A percentile compares a stretch with the other conserved stretches of the same genome.
These are phyloP conservation scores for Pandemis heparana DNA, from an alignment of 2,888 invertebrate species.

Conservation along the genomic window DNA sequence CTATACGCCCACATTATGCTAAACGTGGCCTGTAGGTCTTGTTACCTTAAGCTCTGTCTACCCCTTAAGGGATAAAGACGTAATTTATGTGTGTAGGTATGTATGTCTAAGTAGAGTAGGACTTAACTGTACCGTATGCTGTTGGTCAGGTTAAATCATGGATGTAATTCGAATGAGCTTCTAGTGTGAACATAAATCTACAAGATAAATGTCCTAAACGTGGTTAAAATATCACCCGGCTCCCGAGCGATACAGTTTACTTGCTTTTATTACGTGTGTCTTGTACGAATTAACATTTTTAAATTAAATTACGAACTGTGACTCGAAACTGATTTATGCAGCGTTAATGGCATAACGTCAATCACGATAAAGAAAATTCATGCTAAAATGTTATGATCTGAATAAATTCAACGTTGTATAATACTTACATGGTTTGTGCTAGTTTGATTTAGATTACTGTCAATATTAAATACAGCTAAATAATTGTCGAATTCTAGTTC, in stretches of 20 bases:
- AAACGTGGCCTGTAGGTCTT: no score
- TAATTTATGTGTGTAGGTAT: no score
- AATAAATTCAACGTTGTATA: not conserved
- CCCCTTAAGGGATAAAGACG: no score
- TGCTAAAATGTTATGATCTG: not conserved
- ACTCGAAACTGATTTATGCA: not conserved
- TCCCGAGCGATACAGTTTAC: not conserved
- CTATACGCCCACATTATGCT: no score
- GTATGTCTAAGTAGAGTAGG: not conserved
- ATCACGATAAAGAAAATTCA: not conserved
- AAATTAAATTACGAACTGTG: not conserved
- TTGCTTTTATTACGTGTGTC: not conserved
- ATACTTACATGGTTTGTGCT: not conserved
- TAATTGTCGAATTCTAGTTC: no score
- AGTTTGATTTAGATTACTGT: no score
- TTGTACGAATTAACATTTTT: not conserved
- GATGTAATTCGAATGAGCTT: not conserved
- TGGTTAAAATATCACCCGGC: constrained; percentile 3
- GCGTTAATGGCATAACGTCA: not conserved
- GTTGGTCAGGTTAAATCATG: not conserved
- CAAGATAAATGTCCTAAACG: constrained; percentile 3
- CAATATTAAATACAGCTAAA: no score
- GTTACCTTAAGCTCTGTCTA: no score
- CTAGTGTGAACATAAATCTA: not conserved
- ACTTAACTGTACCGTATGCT: not conserved